Base-by-base conservation (phyloP, 1,140 invertebrate genomes). In the Dermatophagoides farinae region DNA sequence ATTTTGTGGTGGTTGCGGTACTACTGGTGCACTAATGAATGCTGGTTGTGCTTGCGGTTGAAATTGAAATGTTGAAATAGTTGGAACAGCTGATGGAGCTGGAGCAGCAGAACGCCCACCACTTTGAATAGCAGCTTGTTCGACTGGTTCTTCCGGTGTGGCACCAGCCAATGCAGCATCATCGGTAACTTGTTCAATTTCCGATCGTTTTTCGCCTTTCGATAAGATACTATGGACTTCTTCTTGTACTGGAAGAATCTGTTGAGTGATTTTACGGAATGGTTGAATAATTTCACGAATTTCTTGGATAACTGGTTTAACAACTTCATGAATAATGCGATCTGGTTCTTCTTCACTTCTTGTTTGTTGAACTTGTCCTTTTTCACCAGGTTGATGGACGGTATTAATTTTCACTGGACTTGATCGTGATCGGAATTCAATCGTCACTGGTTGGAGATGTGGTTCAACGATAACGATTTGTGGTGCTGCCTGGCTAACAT, bases 261-360 rank as follows among this genome's bases (percentile, higher is more conserved):
- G 57, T 51, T 61, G 60, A 8, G 55, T 61, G 14, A 61, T 60
- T n/a, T 61, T 61, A 22, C 60, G 60, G 51, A 61, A 46, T 25
- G 60, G 60, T 46, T 61, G 60, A 37, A 61, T 61, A 25, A 61
- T 61, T 51, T 61, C 60, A n/a, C 60, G 60, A 31, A 61, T 58
- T 61, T 61, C 60, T 40, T 61, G 60, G 60, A 61, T 60, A n/a
- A 61, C 60, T 23, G 60, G 60, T 51, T 61, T 61, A 16, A 61
- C 31, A 5, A 61, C 60, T 61, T 61, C 60, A 31, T 61, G 60
- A 39, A 61, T 39, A 11, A 61, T 58, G 4, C 57, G 25, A 40
- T 61, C 60, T 11, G 60, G 51, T 40, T 61, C 37, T 23, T 61
- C 60, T 23, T 61, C 38, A 20, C 59, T 63, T 61, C 60, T 16